Evolutionary conservation across 2,888 invertebrate species (phyloP).

Genomic region (Eupithecia subumbrata): DNA sequence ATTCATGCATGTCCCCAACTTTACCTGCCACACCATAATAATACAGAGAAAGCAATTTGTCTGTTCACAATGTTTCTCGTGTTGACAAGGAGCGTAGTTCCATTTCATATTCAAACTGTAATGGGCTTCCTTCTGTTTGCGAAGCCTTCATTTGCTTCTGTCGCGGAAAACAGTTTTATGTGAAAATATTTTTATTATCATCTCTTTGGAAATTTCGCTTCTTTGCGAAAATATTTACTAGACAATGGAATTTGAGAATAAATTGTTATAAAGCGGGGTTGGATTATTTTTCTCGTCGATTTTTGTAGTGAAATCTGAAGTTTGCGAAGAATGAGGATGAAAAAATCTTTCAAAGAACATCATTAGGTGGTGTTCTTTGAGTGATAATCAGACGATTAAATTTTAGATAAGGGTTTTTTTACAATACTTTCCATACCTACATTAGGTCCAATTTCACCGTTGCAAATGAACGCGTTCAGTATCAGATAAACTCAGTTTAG

Average conservation of each 20-base stretch:
- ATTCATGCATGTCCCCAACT: constrained; percentile 34
- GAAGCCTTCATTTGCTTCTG: constrained; percentile 42
- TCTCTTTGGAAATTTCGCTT: constrained; percentile 17
- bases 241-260: constrained; percentile 9
- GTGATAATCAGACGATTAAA: too few relatives aligned
- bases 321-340: neutral
- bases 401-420: neutral
- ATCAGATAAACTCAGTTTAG: too few relatives aligned
- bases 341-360: neutral
- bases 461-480: too few relatives aligned
- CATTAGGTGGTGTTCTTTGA: neutral
- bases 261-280: neutral
- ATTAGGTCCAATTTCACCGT: too few relatives aligned
- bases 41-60: constrained; percentile 60
- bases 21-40: constrained; percentile 48
- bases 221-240: neutral
- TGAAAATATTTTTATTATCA: constrained; percentile 30
- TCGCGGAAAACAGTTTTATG: constrained; percentile 34
- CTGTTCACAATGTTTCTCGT: constrained; percentile 56
- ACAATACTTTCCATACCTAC: too few relatives aligned
- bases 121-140: constrained; percentile 45
- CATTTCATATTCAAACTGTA: constrained; percentile 58
- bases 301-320: too few relatives aligned
- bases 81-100: constrained; percentile 58
- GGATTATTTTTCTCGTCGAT: neutral